These are phyloP conservation scores for Cheilosia vernalis DNA, from an alignment of 2,888 invertebrate species.

Conservation along the genomic window DNA sequence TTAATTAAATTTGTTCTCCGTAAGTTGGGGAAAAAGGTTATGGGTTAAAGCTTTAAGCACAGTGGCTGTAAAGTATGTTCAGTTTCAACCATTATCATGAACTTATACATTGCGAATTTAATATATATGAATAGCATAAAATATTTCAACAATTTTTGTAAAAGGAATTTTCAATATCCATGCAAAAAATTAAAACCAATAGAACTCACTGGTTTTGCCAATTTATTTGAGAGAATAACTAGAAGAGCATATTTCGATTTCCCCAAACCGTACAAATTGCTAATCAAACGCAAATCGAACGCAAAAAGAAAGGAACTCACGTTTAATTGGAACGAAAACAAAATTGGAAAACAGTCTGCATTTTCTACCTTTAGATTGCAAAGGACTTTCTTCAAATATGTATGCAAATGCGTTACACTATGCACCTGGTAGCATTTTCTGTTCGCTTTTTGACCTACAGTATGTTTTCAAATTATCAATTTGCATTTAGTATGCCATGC, in stretches of 20 bases:
- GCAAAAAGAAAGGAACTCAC: background rate
- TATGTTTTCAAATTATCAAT: constrained; percentile 46
- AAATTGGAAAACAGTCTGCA: background rate
- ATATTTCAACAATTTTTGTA: background rate
- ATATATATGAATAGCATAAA: background rate
- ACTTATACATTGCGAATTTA: background rate
- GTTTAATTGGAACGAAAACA: constrained; percentile 19
- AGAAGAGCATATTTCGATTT: background rate
- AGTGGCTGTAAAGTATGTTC: constrained; percentile 8
- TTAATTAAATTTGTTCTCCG: constrained; percentile 67
- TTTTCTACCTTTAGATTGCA: background rate
- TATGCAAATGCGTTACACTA: constrained; percentile 22
- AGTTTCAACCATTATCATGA: background rate
- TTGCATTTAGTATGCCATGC: constrained; percentile 17
- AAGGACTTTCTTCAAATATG: constrained; percentile 18
- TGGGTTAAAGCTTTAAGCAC: constrained; percentile 43
- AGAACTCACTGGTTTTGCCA: background rate
- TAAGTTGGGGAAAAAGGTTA: constrained; percentile 47
- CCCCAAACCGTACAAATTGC: background rate
- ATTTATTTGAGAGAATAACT: background rate
- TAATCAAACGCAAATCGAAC: background rate
- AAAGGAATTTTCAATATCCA: background rate
- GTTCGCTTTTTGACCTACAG: constrained; percentile 15
- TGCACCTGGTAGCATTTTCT: constrained; percentile 3
- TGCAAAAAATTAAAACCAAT: background rate